Base-by-base conservation (phyloP, 2,797 vertebrate genomes). In the Molossus molossus region DNA sequence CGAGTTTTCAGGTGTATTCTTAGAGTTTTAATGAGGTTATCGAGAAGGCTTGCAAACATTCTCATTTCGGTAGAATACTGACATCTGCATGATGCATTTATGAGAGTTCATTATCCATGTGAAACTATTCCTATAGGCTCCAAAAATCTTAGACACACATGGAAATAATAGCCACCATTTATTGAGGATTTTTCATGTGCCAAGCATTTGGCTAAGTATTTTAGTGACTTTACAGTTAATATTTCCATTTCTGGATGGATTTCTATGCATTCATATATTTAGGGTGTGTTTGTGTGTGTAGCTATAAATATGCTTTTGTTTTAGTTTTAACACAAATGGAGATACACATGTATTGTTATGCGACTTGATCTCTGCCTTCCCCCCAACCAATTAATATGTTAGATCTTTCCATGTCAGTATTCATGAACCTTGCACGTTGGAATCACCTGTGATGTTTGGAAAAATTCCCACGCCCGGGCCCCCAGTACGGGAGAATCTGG, bases 251-350 rank as follows among this genome's bases (percentile, higher is more conserved):
- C 33, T 95, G 80, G 60, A 80, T 90, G 37, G 29, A 81, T 92
- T 37, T 62, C n/a, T 87, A 0, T 92, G 73, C 5, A 25, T 72
- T 75, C 77, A 81, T 27, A 33, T 73, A 48, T 55, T 50, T 25
- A 55, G 17, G 9, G 12, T 45, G 40, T 45, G n/a, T 45, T 9
- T 50, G 40, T 21, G 53, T 40, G 33, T 33, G 33, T 65, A 65
- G 55, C n/a, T 75, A 91, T 13, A 82, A 93, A 81, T 11, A 10
- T 6, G 87, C 37, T 82, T 75, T 69, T 88, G 45, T 69, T 65
- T 96, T 91, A 83, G 12, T 70, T 92, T 97, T 89, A 64, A 82
- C 62, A 40, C 65, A 84, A 93, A 90, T 87, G 48, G 25, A 86
- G 17, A 53, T 57, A 50, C 23, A 62, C 55, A 73, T 87, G 23